Base-by-base conservation (phyloP, 1,140 invertebrate species). In the Scaptomyza graminum region DNA sequence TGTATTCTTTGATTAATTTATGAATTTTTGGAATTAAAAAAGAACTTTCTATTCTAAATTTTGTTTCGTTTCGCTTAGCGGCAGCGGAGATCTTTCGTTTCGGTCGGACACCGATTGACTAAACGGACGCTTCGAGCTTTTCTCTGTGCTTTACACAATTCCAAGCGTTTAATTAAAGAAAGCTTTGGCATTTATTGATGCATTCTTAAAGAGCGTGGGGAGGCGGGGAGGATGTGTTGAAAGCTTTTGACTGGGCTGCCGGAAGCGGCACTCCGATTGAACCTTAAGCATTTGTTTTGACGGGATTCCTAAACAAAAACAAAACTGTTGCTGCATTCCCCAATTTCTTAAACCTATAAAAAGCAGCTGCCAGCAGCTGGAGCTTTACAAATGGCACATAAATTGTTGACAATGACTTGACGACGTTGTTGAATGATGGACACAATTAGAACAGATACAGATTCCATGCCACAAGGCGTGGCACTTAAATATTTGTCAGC, bases 81-180 rank as follows among this genome's bases (percentile, higher is more conserved):
- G 62, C 57, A 60, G 78, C 68, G 70, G 81, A 91, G 90, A 90
- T 91, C 90, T 91, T 91, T 91, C 90, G 90, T 91, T 91, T 91
- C 87, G 90, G 90, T 75, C 90, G 90, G 90, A 91, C 90, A 91
- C 90, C 90, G 90, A 91, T 91, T 89, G 90, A 91, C 90, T 91
- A 74, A 90, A 74, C 63, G 47, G 63, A 72, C 51, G 65, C 3
- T 11, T 31, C 46, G 31, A 82, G 76, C 76, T 89, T 83, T 81
- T 43, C 56, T n/a, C 56, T 67, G 74, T 81, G 85, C 85, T 90
- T 85, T 81, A 62, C 65, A 44, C 31, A 73, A 67, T 77, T 77
- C 41, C 59, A 71, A 66, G 59, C 75, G 65, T 76, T 89, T 88
- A 84, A 89, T 88, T 83, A 75, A 87, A 67, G 68, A 70, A 72